These are phyloP conservation scores for Cremastobaeus sp. DNA, from an alignment of 2,888 invertebrate genomes.

Conservation along the genomic window DNA sequence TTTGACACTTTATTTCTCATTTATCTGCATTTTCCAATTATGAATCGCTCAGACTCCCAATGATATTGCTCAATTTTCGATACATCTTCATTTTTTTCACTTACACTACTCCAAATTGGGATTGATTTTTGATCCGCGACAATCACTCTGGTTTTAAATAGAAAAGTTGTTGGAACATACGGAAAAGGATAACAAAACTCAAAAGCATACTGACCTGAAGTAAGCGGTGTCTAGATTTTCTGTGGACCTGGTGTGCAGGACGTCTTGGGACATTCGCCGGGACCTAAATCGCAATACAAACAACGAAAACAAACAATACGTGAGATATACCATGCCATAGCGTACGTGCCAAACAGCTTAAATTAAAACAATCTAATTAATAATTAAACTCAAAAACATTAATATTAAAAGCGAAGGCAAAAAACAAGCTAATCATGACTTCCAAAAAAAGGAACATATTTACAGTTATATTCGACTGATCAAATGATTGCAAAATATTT, in stretches of 20 bases:
- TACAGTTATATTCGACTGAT: too few species aligned
- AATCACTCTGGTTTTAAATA: background rate
- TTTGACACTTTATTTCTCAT: conserved; percentile 20
- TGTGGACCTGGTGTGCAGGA: conserved; percentile 76
- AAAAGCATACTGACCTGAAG: conserved; percentile 73
- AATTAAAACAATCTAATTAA: conserved; percentile 56
- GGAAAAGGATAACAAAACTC: background rate
- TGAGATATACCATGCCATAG: conserved; percentile 72
- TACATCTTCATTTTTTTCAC: too few species aligned
- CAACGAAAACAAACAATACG: conserved; percentile 65
- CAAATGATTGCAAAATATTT: too few species aligned
- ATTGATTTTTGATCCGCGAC: too few species aligned
- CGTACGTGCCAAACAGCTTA: conserved; percentile 65
- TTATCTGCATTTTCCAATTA: too few species aligned
- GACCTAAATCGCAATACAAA: conserved; percentile 84
- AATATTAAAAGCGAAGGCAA: conserved; percentile 5
- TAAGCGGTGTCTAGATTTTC: conserved; percentile 73
- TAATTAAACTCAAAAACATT: background rate
- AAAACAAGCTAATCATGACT: too few species aligned
- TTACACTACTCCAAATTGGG: too few species aligned
- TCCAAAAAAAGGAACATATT: too few species aligned
- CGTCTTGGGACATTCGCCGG: conserved; percentile 92
- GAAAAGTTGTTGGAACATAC: too few species aligned
- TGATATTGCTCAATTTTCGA: too few species aligned
- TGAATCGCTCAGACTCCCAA: too few species aligned